Conservation (phyloP, 2,888 invertebrate species). For the Agrotis segetum region DNA sequence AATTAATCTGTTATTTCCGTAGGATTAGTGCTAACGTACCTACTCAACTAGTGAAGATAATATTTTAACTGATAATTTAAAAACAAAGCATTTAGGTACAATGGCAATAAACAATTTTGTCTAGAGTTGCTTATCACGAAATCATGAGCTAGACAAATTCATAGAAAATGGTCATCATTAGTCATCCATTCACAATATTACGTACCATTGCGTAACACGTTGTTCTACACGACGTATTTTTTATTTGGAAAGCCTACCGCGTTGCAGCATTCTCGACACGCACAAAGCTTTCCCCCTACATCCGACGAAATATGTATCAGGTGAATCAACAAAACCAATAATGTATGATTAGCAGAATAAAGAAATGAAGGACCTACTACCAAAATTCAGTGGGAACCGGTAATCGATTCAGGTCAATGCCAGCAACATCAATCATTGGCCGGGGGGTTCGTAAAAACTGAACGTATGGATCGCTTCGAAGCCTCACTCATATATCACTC, state of each 20-base stretch:
- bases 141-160: not conserved
- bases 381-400: conserved; percentile 62
- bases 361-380: conserved; percentile 48
- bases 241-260: not conserved
- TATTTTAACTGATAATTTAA: conserved; percentile 7
- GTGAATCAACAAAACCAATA: conserved; percentile 44
- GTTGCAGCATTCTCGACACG: not conserved
- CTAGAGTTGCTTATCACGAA: conserved; percentile 6
- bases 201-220: too few relatives aligned
- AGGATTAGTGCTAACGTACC: conserved; percentile 9
- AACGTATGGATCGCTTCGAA: conserved; percentile 72
- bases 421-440: conserved; percentile 79
- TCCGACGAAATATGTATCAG: conserved; percentile 13
- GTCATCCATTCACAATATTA: too few relatives aligned
- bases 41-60: conserved; percentile 12
- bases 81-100: not conserved
- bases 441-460: conserved; percentile 74
- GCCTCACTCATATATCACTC: conserved; percentile 79
- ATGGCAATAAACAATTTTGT: not conserved
- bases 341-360: conserved; percentile 57
- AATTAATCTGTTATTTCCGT: not conserved
- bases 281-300: not conserved
- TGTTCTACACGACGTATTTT: not conserved
- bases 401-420: conserved; percentile 82
- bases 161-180: not conserved